A percentile compares a stretch with the other conserved stretches of the same genome.
These are phyloP conservation scores for Leptinotarsa undecemlineata DNA, from an alignment of 1,140 invertebrate genomes.

Conservation along the genomic window DNA sequence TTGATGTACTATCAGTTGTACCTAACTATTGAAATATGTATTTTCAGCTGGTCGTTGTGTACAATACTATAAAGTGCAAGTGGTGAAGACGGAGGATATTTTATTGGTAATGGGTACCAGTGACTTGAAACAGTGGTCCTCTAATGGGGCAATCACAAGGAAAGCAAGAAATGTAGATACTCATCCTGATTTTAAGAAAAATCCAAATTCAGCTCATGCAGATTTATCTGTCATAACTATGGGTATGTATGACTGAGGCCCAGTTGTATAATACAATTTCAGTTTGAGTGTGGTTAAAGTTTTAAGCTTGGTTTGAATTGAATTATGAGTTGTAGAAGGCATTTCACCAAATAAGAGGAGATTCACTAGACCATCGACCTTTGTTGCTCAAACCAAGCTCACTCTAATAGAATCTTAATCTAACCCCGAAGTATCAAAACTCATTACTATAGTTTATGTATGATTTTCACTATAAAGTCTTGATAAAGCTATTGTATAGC, in stretches of 20 bases:
- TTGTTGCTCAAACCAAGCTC: too few species aligned
- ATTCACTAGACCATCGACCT: too few species aligned
- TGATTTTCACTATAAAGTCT: too few species aligned
- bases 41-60: constrained; percentile 59
- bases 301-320: too few species aligned
- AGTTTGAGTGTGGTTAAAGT: neutral
- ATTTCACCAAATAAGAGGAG: too few species aligned
- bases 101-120: constrained; percentile 55
- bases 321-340: too few species aligned
- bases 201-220: constrained; percentile 41
- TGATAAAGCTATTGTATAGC: too few species aligned
- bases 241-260: constrained; percentile 14
- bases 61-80: constrained; percentile 47
- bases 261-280: neutral
- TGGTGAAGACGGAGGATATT: constrained; percentile 45
- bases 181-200: constrained; percentile 51
- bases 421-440: too few species aligned
- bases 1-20: too few species aligned
- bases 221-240: constrained; percentile 46
- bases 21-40: neutral
- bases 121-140: constrained; percentile 59
- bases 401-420: too few species aligned
- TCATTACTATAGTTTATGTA: too few species aligned
- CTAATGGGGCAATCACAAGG: constrained; percentile 48
- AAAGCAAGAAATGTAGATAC: constrained; percentile 51